Evolutionary conservation across 2,888 invertebrate genomes (phyloP).

Genomic region (Xestia c-nigrum): DNA sequence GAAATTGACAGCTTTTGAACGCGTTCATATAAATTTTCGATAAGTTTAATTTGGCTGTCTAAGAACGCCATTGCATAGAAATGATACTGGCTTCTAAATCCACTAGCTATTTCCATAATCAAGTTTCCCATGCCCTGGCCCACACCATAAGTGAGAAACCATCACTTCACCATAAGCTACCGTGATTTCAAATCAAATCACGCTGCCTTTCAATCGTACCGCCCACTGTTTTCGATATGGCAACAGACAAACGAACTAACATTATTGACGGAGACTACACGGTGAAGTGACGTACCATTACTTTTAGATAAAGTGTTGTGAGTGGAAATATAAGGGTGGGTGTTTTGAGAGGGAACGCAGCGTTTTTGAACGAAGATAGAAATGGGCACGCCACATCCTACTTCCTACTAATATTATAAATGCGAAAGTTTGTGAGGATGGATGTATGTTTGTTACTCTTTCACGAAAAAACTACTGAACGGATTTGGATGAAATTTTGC

Average conservation of each 20-base stretch:
- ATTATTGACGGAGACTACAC: slow-evolving; percentile 57
- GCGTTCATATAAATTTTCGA: too few species aligned
- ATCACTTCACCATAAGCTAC: slow-evolving; percentile 50
- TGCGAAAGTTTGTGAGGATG: too few species aligned
- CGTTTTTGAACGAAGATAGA: neutral
- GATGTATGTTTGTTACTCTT: too few species aligned
- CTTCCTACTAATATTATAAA: too few species aligned
- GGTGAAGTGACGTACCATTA: slow-evolving; percentile 54
- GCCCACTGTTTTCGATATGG: slow-evolving; percentile 60
- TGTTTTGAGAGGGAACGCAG: neutral
- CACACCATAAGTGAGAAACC: slow-evolving; percentile 46
- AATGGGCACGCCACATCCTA: neutral
- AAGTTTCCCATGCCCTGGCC: slow-evolving; percentile 37
- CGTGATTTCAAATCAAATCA: slow-evolving; percentile 56
- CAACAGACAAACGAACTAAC: slow-evolving; percentile 42
- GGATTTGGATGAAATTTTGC: too few species aligned
- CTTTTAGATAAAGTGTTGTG: slow-evolving; percentile 37
- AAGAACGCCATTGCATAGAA: neutral
- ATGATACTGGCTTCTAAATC: neutral
- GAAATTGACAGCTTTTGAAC: too few species aligned
- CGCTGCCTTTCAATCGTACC: slow-evolving; percentile 51
- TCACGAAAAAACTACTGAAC: too few species aligned
- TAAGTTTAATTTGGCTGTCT: too few species aligned
- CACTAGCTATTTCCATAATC: neutral
- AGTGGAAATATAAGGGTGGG: slow-evolving; percentile 12